Percentiles rank a stretch among this genome's conserved stretches.
These are phyloP conservation scores for Darevskia nairensis DNA, from an alignment of 2,797 vertebrate genomes.

Conservation along the genomic window DNA sequence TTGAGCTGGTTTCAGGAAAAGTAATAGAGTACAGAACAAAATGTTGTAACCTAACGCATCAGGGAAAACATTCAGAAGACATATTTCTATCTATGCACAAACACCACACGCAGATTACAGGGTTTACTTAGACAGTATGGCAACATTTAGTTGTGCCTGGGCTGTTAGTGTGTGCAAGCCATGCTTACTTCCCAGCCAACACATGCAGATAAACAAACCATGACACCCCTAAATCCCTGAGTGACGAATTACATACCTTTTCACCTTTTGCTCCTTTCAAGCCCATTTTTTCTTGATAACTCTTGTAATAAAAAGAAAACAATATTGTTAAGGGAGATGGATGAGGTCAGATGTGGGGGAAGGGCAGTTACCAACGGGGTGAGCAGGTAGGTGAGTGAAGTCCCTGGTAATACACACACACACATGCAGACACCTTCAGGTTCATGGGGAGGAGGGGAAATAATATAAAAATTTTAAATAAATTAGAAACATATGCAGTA, in stretches of 20 bases:
- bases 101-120: neutral
- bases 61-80: neutral
- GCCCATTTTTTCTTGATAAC: slow-evolving; percentile 79
- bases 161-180: neutral
- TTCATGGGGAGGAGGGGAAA: too few species aligned
- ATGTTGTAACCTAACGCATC: neutral
- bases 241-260: slow-evolving; percentile 77
- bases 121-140: neutral
- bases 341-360: too few species aligned
- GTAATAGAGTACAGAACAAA: neutral
- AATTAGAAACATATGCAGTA: too few species aligned
- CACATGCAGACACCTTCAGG: too few species aligned
- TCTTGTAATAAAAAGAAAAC: slow-evolving; percentile 72
- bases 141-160: neutral
- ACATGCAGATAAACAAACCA: neutral
- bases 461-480: too few species aligned
- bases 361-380: too few species aligned
- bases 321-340: too few species aligned
- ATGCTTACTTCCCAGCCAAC: neutral
- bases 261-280: slow-evolving; percentile 82
- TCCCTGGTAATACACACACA: too few species aligned
- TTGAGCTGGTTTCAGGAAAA: neutral
- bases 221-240: neutral
- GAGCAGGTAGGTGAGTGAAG: too few species aligned
- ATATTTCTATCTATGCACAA: neutral